phyloP scores from a whole-genome alignment of 2,797 vertebrate species.

The Cuniculus paca region DNA sequence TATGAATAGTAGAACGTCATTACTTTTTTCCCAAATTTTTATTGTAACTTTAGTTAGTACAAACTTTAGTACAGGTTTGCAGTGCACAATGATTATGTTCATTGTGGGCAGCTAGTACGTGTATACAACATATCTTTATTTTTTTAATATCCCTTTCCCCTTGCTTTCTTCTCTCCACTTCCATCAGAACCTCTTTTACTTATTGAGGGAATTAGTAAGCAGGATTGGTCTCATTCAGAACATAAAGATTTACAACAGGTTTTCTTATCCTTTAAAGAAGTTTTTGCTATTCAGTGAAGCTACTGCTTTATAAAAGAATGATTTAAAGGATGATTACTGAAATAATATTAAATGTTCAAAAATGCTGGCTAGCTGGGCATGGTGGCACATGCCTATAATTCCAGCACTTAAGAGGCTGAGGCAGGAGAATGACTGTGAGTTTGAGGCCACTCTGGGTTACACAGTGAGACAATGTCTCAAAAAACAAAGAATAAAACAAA shows the following conservation, averaged over 20 bases:
- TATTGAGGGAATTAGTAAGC: not conserved
- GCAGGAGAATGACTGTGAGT: not conserved
- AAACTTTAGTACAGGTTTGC: not conserved
- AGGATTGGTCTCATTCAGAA: constrained; percentile 22
- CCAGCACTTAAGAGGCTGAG: not conserved
- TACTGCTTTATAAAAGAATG: not conserved
- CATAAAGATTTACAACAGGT: not conserved
- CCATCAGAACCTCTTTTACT: not conserved
- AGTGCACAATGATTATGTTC: not conserved
- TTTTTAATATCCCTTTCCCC: not conserved
- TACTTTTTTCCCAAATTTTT: not conserved
- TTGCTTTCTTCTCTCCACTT: not conserved
- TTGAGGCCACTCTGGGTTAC: not conserved
- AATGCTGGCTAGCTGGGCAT: no score
- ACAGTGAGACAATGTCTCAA: not conserved
- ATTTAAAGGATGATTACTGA: not conserved
- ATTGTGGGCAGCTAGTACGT: not conserved
- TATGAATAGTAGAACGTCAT: not conserved
- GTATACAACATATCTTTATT: not conserved
- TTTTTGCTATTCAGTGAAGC: not conserved
- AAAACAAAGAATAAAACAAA: not conserved
- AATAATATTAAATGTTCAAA: not conserved
- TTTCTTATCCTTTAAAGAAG: not conserved
- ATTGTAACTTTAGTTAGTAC: no score
- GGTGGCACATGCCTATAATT: not conserved